phyloP scores from a whole-genome alignment of 2,113 vertebrate species.

The Apteryx mantelli region DNA sequence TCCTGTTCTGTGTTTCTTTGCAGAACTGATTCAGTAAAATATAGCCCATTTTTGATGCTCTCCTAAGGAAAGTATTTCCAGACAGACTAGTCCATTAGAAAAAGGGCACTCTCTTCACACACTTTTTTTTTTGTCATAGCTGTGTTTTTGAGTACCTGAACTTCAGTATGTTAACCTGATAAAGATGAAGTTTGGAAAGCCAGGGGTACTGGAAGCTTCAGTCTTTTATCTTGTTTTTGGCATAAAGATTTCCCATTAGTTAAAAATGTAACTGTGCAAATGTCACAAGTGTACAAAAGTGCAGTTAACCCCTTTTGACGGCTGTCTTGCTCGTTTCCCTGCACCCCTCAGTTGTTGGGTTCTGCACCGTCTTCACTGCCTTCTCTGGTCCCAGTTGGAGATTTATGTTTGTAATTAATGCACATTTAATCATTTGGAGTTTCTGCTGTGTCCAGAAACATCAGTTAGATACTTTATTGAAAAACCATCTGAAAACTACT shows the following conservation, averaged over 20 bases:
- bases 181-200: neutral
- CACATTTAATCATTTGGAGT: neutral
- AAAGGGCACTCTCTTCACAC: neutral
- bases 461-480: neutral
- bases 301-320: neutral
- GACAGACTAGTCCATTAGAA: neutral
- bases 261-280: neutral
- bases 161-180: neutral
- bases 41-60: neutral
- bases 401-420: neutral
- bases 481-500: neutral
- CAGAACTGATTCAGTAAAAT: neutral
- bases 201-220: neutral
- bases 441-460: neutral
- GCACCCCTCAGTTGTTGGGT: neutral
- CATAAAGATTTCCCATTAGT: neutral
- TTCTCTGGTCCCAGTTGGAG: neutral
- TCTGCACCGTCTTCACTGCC: neutral
- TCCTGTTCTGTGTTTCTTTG: neutral
- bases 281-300: neutral
- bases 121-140: neutral
- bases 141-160: neutral
- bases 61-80: neutral
- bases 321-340: neutral
- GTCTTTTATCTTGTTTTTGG: neutral